A percentile compares a stretch with the other conserved stretches of the same genome.
Evolutionary conservation across 2,888 invertebrate species (phyloP).

Genomic region (Cinara cedri): DNA sequence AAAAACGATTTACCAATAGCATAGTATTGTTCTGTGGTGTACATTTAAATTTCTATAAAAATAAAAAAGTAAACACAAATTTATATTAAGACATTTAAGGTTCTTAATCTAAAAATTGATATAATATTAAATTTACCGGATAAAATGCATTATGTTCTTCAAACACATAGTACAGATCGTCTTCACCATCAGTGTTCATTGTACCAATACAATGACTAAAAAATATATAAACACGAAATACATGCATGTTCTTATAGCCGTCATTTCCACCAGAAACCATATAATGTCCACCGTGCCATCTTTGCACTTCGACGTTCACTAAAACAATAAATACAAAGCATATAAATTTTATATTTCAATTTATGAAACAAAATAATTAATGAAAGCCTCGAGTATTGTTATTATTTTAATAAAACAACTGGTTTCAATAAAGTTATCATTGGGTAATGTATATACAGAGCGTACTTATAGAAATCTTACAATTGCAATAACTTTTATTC

Average conservation of each 20-base stretch:
- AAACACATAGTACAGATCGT: conserved; percentile 39
- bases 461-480: too few species aligned
- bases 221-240: conserved; percentile 38
- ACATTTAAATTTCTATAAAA: conserved; percentile 44
- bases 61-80: background rate
- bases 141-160: background rate
- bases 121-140: conserved; percentile 3
- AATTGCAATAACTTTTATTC: too few species aligned
- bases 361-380: background rate
- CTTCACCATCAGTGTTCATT: background rate
- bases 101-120: too few species aligned
- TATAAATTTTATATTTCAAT: too few species aligned
- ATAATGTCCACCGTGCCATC: conserved; percentile 56
- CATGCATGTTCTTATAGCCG: background rate
- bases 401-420: too few species aligned
- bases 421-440: too few species aligned
- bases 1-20: conserved; percentile 22
- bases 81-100: background rate
- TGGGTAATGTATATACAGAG: too few species aligned
- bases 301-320: conserved; percentile 53
- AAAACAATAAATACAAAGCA: background rate
- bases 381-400: background rate
- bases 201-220: conserved; percentile 37
- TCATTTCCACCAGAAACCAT: conserved; percentile 44
- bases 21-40: conserved; percentile 30